Evolutionary conservation across 2,888 invertebrate species (phyloP), one percentile per base, ranked within the genome.

Genomic region (Silvanus unidentatus): DNA sequence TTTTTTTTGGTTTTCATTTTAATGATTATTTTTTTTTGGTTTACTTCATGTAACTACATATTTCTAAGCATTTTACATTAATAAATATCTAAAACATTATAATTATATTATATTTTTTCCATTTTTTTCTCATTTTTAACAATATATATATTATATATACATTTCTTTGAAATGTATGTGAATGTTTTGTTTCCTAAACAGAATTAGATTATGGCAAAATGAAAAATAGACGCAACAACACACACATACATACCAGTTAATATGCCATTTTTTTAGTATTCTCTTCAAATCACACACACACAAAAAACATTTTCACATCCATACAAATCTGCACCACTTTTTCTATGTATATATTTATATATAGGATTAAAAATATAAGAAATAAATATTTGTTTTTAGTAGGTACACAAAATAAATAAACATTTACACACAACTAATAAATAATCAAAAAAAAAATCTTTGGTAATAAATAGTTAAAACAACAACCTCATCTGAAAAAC

Each of bases 61-160:
- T 59, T 49, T 62, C 66, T 67, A 67, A 67, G 65, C 66, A 22
- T 22, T 54, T 60, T 62, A 69, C 69, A 69, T 66, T 66, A 65
- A 69, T 68, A 66, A 68, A 69, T 68, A 67, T 66, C 67, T 68
- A 69, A 66, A 67, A 68, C 67, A 66, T 64, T 61, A 62, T 60
- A 62, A 58, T 58, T 32, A n/a, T 32, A 8, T 32, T 12, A 32
- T 32, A 9, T 37, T 37, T 37, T 37, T 15, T 37, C 15, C 12
- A 16, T 16, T 9, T 37, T 53, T 48, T 48, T 47, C 45, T 55
- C 50, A 54, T 59, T 65, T 63, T 66, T 63, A 65, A 66, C 66
- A 68, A 63, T 66, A 65, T 65, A 62, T 28, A 32, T 32, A 32
- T 32, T 32, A 22, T 32, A 32, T 13, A 37, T 64, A 65, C 65